These are phyloP conservation scores for Xanthorhoe designata DNA, from an alignment of 2,888 invertebrate species.

Conservation along the genomic window DNA sequence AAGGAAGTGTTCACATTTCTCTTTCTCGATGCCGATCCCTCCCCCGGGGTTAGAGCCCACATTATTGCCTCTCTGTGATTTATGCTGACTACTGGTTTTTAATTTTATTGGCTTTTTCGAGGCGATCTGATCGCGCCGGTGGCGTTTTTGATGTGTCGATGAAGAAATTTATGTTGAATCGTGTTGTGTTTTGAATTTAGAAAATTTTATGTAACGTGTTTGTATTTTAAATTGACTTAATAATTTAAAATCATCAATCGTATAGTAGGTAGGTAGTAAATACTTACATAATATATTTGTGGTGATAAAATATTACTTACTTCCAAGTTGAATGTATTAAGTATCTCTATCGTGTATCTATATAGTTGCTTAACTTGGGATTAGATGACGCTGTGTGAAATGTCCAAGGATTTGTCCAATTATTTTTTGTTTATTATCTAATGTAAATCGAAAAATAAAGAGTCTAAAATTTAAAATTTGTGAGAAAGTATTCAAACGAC, in stretches of 20 bases:
- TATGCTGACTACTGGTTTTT: constrained; percentile 73
- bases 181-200: not conserved
- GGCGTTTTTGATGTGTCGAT: constrained; percentile 25
- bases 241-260: too few species aligned
- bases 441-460: too few species aligned
- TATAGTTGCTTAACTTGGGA: too few species aligned
- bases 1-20: constrained; percentile 81
- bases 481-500: not conserved
- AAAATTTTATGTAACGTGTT: not conserved
- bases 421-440: too few species aligned
- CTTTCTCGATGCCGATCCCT: constrained; percentile 43
- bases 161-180: constrained; percentile 29
- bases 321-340: too few species aligned
- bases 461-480: not conserved
- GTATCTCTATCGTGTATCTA: too few species aligned
- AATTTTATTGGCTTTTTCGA: constrained; percentile 50
- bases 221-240: too few species aligned
- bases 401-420: too few species aligned
- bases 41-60: constrained; percentile 72
- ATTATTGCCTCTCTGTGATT: constrained; percentile 82
- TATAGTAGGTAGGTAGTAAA: too few species aligned
- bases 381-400: too few species aligned
- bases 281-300: too few species aligned
- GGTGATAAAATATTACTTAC: too few species aligned
- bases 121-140: constrained; percentile 21